Percentiles rank a stretch among this genome's conserved stretches.
Evolutionary conservation across 2,797 vertebrate genomes (phyloP).

Genomic region (Neosilurus hyrtlii): DNA sequence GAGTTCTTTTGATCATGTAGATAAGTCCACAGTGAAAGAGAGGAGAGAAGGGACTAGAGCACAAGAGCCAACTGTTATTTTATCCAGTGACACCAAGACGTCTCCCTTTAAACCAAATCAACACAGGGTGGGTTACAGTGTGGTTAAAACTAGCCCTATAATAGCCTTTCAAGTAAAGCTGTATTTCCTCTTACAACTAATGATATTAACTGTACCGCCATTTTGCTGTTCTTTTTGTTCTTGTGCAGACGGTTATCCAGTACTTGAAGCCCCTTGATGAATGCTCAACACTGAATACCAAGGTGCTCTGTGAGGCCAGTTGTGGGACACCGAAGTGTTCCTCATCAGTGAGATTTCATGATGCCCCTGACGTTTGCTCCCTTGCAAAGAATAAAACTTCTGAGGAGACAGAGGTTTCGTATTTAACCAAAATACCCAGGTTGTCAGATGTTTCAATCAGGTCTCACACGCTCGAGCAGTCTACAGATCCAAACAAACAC

Average conservation of each 20-base stretch:
- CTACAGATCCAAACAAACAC: background rate
- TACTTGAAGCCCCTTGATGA: background rate
- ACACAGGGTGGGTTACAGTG: conserved; percentile 13
- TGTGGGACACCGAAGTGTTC: background rate
- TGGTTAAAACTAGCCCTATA: background rate
- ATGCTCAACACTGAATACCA: conserved; percentile 13
- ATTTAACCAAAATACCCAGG: background rate
- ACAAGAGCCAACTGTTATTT: background rate
- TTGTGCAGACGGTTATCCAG: conserved; percentile 20
- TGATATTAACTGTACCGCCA: too few relatives aligned
- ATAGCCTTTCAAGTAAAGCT: too few relatives aligned
- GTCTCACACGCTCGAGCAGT: background rate
- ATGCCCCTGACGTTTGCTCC: background rate
- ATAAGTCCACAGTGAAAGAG: background rate
- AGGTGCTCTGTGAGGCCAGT: conserved; percentile 29
- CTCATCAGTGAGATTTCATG: background rate
- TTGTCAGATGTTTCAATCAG: background rate
- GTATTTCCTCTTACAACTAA: too few relatives aligned
- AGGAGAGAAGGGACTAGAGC: background rate
- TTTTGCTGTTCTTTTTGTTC: background rate
- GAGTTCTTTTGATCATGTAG: background rate
- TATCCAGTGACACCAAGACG: conserved; percentile 3
- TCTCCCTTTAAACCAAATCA: background rate
- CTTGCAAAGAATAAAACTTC: background rate
- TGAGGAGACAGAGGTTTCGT: background rate